phyloP scores from a whole-genome alignment of 2,888 invertebrate genomes.

The Drosophila colorata region DNA sequence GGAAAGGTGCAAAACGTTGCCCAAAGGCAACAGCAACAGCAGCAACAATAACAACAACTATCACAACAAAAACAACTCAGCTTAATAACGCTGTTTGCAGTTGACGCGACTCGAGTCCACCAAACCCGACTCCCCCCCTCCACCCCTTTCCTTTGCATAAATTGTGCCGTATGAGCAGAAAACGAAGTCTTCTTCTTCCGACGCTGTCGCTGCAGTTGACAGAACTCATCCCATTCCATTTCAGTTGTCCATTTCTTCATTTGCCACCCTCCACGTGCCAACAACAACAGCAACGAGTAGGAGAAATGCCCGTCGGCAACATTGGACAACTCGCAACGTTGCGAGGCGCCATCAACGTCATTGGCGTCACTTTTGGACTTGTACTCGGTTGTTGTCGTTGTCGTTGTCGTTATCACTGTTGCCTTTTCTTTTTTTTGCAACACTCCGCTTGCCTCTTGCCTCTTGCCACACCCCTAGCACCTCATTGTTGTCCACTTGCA shows the following conservation, averaged over 20 bases:
- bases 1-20: constrained; percentile 78
- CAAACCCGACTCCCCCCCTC: constrained; percentile 3
- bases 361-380: constrained; percentile 20
- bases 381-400: background rate
- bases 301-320: constrained; percentile 49
- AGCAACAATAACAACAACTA: constrained; percentile 10
- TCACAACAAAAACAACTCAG: constrained; percentile 52
- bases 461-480: constrained; percentile 10
- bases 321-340: constrained; percentile 35
- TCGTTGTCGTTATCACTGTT: background rate
- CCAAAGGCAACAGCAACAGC: constrained; percentile 42
- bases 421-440: constrained; percentile 1
- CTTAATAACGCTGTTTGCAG: constrained; percentile 67
- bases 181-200: background rate
- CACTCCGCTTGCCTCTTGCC: background rate
- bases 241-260: constrained; percentile 11
- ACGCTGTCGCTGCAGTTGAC: constrained; percentile 36
- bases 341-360: constrained; percentile 29
- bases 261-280: background rate
- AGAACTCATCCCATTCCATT: constrained; percentile 1
- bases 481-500: constrained; percentile 3
- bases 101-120: constrained; percentile 47
- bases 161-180: constrained; percentile 31
- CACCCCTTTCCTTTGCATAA: constrained; percentile 33
- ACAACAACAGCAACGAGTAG: constrained; percentile 7